Conservation (phyloP, 2,888 invertebrate species). For the Helobdella robusta region DNA sequence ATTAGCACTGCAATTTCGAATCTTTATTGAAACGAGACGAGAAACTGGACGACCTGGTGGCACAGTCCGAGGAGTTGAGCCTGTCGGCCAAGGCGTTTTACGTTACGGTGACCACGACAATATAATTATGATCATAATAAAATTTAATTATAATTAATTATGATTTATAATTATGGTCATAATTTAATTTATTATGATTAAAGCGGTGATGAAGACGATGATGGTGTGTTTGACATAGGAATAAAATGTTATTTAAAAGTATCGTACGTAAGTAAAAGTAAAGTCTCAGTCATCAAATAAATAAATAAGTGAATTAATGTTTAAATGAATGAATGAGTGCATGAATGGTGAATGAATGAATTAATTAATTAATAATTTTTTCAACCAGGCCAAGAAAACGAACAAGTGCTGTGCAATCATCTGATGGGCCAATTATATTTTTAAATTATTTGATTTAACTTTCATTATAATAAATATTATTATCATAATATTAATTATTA, state of each 20-base stretch:
- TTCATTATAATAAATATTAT: neutral
- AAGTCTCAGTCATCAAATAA: too few species aligned
- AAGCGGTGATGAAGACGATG: neutral
- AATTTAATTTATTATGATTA: too few species aligned
- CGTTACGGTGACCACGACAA: slow-evolving; percentile 12
- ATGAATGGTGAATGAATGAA: neutral
- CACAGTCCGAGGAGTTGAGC: slow-evolving; percentile 27
- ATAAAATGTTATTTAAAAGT: neutral
- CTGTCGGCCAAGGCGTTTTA: slow-evolving; percentile 26
- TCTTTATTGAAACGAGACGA: slow-evolving; percentile 23
- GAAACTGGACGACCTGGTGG: slow-evolving; percentile 23
- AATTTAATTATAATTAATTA: neutral
- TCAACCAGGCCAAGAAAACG: slow-evolving; percentile 25
- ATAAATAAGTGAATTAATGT: too few species aligned
- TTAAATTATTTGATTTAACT: neutral
- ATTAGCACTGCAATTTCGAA: slow-evolving; percentile 22
- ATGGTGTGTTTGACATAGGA: neutral
- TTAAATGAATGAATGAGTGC: neutral
- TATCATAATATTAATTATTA: neutral
- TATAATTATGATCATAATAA: neutral
- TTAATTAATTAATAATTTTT: neutral
- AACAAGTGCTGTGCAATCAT: slow-evolving; percentile 26
- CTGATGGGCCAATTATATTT: slow-evolving; percentile 5
- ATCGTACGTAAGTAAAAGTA: too few species aligned
- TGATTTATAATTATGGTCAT: too few species aligned